Evolutionary conservation across 2,888 invertebrate genomes (phyloP).

Genomic region (Melanostoma scalare): DNA sequence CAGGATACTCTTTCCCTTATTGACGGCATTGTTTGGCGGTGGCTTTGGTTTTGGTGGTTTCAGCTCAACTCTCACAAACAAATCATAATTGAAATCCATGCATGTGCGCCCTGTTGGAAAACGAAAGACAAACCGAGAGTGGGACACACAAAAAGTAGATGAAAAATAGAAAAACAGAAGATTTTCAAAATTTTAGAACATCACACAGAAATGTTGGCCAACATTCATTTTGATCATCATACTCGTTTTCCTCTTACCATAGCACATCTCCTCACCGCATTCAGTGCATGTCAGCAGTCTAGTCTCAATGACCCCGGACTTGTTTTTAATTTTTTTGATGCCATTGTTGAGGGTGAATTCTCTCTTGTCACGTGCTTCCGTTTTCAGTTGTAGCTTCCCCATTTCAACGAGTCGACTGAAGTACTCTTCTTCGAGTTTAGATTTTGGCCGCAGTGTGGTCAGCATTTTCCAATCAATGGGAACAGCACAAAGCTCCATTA

Average conservation of each 20-base stretch:
- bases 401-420: slow-evolving; percentile 92
- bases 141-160: not conserved
- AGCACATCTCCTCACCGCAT: slow-evolving; percentile 94
- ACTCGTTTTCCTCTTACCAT: slow-evolving; percentile 82
- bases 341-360: slow-evolving; percentile 86
- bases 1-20: slow-evolving; percentile 77
- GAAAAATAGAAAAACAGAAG: slow-evolving; percentile 26
- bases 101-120: slow-evolving; percentile 78
- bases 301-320: slow-evolving; percentile 91
- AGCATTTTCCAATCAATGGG: slow-evolving; percentile 97
- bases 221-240: slow-evolving; percentile 48
- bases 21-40: slow-evolving; percentile 73
- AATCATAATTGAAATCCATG: slow-evolving; percentile 81
- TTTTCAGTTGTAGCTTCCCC: slow-evolving; percentile 89
- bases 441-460: slow-evolving; percentile 92
- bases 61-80: slow-evolving; percentile 80
- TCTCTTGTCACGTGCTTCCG: slow-evolving; percentile 87
- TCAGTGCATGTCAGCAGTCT: slow-evolving; percentile 89
- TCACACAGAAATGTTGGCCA: slow-evolving; percentile 68
- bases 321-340: slow-evolving; percentile 90
- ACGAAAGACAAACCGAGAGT: slow-evolving; percentile 1
- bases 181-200: slow-evolving; percentile 63
- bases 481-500: slow-evolving; percentile 89
- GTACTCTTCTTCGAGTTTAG: slow-evolving; percentile 92
- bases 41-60: slow-evolving; percentile 79